Conservation (phyloP, 2,113 vertebrate species). For the Pseudolaguvia tuberculata region DNA sequence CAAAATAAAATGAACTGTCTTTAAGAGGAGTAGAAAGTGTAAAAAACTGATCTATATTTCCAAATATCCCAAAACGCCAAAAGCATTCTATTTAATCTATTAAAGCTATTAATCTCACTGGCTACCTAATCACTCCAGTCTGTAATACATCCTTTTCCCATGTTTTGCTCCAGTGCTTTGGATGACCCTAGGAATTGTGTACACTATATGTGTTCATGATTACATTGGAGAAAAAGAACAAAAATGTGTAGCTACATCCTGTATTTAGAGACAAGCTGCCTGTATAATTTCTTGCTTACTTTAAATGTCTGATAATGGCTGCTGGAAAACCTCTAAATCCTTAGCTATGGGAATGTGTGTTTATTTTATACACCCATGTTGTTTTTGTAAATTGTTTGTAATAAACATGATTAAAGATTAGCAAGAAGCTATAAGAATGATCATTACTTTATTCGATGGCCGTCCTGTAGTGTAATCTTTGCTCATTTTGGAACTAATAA, state of each 20-base stretch:
- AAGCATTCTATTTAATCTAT: background rate
- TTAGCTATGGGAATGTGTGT: background rate
- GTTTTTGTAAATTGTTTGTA: background rate
- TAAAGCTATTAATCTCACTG: background rate
- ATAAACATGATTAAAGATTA: no score
- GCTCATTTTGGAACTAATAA: background rate
- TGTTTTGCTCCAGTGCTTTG: slow-evolving; percentile 16
- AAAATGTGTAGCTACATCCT: slow-evolving; percentile 37
- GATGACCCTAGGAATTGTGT: slow-evolving; percentile 19
- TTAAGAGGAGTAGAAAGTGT: background rate
- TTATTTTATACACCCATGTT: background rate
- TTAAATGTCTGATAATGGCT: slow-evolving; percentile 39
- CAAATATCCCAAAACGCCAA: background rate
- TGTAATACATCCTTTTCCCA: slow-evolving; percentile 15
- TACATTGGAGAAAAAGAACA: slow-evolving; percentile 46
- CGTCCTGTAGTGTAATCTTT: background rate
- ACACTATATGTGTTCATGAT: slow-evolving; percentile 18
- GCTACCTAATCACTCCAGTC: background rate
- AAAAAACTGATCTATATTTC: background rate
- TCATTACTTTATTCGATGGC: background rate
- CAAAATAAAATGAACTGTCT: slow-evolving; percentile 46
- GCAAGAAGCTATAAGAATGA: background rate
- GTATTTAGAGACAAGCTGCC: slow-evolving; percentile 14
- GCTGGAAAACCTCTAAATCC: slow-evolving; percentile 24
- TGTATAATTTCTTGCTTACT: slow-evolving; percentile 44